Base-by-base conservation (phyloP, 2,113 vertebrate genomes). In the Amphiprion ocellaris region DNA sequence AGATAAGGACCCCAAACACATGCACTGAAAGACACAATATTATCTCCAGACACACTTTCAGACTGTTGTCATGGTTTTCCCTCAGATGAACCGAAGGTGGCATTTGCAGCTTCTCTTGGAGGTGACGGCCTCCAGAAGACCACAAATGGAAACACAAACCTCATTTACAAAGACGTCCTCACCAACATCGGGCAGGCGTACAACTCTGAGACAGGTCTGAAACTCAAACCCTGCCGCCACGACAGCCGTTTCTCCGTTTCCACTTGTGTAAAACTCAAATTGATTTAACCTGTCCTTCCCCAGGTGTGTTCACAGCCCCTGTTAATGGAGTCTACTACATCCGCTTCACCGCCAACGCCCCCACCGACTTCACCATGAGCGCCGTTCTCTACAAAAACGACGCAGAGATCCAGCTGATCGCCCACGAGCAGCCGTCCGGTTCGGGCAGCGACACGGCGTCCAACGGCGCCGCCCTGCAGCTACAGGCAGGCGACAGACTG, bases 391-490 rank as follows among this genome's bases (percentile, higher is more conserved):
- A 90, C 77, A 90, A 89, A 16, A 89, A 90, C 62, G 0, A 9
- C 17, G 0, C 0, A 0, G 0, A 44, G n/a, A 49, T 89, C 66
- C 63, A 84, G 65, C 86, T 90, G 55, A 90, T 88, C 46, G 30
- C 33, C 12, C 90, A 91, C 70, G 89, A 90, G 84, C 73, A 80
- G 64, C 14, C 65, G 10, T 89, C 84, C 0, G 89, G 91, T 0
- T 11, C n/a, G 4, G 90, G 90, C 67, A 93, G 90, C 47, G 91
- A 90, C 87, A 92, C 88, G 5, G 87, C 83, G 1, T 87, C 89
- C 72, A 90, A 92, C 17, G 90, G 91, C 10, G 91, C 87, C 60
- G 21, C 90, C 66, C 73, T 89, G 71, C 53, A 83, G 82, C 78
- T 92, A 74, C 79, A 89, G 75, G 8, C 24, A 16, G 90, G 87